Base-by-base conservation (phyloP, 2,113 vertebrate genomes). In the Lampris megalopsis region DNA sequence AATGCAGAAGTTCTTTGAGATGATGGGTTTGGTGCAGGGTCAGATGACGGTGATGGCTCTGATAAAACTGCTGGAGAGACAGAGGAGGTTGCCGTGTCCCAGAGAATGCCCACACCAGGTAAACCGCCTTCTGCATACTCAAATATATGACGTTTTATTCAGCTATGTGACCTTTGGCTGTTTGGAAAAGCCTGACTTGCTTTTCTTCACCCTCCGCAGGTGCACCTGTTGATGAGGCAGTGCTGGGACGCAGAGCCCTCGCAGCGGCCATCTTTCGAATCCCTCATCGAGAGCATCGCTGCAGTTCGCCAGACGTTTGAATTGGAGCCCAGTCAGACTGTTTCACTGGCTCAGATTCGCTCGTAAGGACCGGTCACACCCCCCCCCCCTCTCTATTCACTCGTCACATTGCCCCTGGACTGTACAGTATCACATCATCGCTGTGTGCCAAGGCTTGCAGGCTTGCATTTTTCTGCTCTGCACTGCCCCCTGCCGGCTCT, bases 71-170 rank as follows among this genome's bases (percentile, higher is more conserved):
- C 80, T 99, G 89, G 96, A 97, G 10, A 90, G 79, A 57, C 92
- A 93, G 0, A 69, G 66, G 62, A 89, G 96, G 42, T 85, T 99
- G 68, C 96, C 96, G 0, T 86, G 89, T 47, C 97, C 97, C 0
- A 92, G 84, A 62, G 92, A 93, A 1, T 97, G 96, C 58, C 96
- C 96, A 0, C 86, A 76, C 1, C 96, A 97, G 94, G 97, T 97
- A 92, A 92, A 66, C 7, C 5, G 43, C 5, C 54, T 63, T 5
- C 59, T 48, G 59, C 47, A 56, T 24, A 71, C 11, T 49, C 4
- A 41, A 42, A 63, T 63, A 49, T 40, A 48, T 4, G 13, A 10
- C 47, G 8, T 43, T n/a, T 8, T 63, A 9, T 47, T 63, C 43
- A 45, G 5, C 9, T 24, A 59, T 4, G 11, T 36, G 6, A 54